Evolutionary conservation across 2,113 vertebrate genomes (phyloP), one percentile per base, ranked within the genome.

Genomic region (Indicator indicator): DNA sequence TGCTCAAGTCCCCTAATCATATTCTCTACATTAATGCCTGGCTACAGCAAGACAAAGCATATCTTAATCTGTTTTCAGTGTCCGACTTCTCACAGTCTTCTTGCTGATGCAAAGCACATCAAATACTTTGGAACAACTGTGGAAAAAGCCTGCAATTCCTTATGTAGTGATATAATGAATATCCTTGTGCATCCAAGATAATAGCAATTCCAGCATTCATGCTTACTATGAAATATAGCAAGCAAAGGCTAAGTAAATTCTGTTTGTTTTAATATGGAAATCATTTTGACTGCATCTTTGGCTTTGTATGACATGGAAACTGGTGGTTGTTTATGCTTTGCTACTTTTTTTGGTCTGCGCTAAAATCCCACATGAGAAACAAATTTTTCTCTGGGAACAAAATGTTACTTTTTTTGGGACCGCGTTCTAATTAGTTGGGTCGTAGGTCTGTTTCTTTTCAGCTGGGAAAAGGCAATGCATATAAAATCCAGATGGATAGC

Each of bases 321-420:
- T 81, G 54, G 33, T 54, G 68, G 65, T 79, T 93, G 88, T 89
- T 96, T 94, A 75, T 50, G 17, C 71, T 90, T 88, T 89, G 28
- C 72, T 90, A 56, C 52, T 74, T 91, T 92, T 95, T 89, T 91
- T 65, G 26, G 32, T 87, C 60, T 89, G 62, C 58, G 48, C 92
- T 86, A 86, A 96, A 93, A 83, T 90, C 72, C 73, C 69, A 88
- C 81, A 90, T 42, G 50, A 95, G 86, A 96, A 95, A 80, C 33
- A 74, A 77, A 27, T 94, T 84, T 93, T 93, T 89, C 71, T 94
- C 85, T 91, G 80, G 80, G 91, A 94, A 93, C 91, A 93, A 94
- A 82, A 90, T 94, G 77, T 97, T 92, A 74, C 87, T 91, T 93
- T 90, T 92, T 91, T 28, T 40, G 85, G 89, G 80, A 65, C 77